Evolutionary conservation across 2,113 vertebrate genomes (phyloP), one percentile per base, ranked within the genome.

Genomic region (Aspidoscelis tigris): DNA sequence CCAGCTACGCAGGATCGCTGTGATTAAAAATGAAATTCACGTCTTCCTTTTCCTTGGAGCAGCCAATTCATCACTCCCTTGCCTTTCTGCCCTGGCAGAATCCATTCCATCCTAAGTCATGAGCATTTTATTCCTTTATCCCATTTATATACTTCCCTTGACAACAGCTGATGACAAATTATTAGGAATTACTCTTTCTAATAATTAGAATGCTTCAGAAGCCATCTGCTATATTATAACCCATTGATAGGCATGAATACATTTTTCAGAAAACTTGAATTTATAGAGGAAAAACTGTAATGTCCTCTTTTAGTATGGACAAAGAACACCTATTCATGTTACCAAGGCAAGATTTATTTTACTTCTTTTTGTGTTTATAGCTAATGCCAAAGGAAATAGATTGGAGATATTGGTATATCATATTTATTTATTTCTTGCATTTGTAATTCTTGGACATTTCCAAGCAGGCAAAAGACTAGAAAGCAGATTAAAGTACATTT

Each of bases 11-110:
- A 41, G n/a, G 77, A 74, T 85, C 77, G 53, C 77, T 53, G 21
- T 74, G 70, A 80, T 85, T 85, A 85, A 74, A 66, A 53, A 61
- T 74, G 77, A 80, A 66, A 79, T 53, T 16, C 69, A 41, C 11
- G 43, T 55, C 69, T 72, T n/a, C 69, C 43, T 80, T 3, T 65
- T 41, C n/a, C 43, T 73, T 66, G 43, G 24, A 22, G 41, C 55
- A 21, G 26, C 3, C 68, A 79, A 43, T 39, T 47, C 58, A 58
- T 43, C 16, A 64, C 41, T 55, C 41, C 47, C 44, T 26, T 64
- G 69, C 58, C 26, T 64, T 18, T 61, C 70, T 43, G 26, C 33
- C 55, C 70, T 58, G 65, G 11, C 21, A 50, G 43, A 79, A 50
- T 33, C 24, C 10, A 64, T 9, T 50, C 47, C 47, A 50, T 50